Percentiles rank a stretch among this genome's conserved stretches.
These are phyloP conservation scores for Troilus luridus DNA, from an alignment of 2,888 invertebrate genomes.

Conservation along the genomic window DNA sequence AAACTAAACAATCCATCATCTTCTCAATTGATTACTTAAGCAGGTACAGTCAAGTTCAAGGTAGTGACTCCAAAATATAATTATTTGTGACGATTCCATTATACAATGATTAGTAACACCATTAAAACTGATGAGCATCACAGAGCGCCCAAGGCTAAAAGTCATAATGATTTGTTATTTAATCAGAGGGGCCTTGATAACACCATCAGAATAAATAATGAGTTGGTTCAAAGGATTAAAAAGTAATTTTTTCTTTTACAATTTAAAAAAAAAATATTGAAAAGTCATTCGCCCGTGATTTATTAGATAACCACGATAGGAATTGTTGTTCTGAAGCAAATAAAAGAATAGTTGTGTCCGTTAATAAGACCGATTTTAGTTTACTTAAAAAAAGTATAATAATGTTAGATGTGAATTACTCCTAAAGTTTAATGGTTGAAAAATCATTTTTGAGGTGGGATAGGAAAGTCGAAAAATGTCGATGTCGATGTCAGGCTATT, in stretches of 20 bases:
- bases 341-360: too few relatives aligned
- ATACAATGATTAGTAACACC: background rate
- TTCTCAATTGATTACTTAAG: too few relatives aligned
- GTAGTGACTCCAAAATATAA: background rate
- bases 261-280: background rate
- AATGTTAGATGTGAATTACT: too few relatives aligned
- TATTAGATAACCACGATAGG: background rate
- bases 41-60: background rate
- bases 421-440: too few relatives aligned
- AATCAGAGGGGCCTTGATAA: background rate
- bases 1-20: too few relatives aligned
- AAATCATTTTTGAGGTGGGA: too few relatives aligned
- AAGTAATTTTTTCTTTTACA: too few relatives aligned
- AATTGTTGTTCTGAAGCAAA: too few relatives aligned
- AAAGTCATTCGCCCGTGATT: background rate
- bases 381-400: too few relatives aligned
- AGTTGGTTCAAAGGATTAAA: background rate
- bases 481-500: too few relatives aligned
- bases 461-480: too few relatives aligned
- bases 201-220: constrained; percentile 19
- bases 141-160: background rate
- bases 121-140: constrained; percentile 1
- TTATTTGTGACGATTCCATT: background rate
- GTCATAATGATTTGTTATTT: constrained; percentile 14
- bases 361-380: too few relatives aligned